A percentile compares a stretch with the other conserved stretches of the same genome.
Evolutionary conservation across 2,888 invertebrate genomes (phyloP).

Genomic region (Yponomeuta sedellus): DNA sequence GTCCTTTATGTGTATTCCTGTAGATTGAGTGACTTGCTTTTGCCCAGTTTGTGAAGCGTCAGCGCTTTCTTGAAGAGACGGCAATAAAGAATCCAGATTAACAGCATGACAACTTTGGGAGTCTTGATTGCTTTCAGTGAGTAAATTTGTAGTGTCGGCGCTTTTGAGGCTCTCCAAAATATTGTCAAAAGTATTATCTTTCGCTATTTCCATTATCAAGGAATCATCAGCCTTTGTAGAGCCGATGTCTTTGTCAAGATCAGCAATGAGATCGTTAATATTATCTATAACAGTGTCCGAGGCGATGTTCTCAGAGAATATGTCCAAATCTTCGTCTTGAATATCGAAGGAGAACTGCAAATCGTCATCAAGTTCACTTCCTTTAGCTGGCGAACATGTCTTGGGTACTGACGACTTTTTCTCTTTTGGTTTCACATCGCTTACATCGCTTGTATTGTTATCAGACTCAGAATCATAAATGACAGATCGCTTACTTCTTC

Average conservation of each 20-base stretch:
- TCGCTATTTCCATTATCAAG: not conserved
- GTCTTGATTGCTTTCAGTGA: constrained; percentile 23
- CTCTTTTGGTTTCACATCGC: constrained; percentile 12
- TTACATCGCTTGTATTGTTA: constrained; percentile 15
- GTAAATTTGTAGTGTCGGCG: constrained; percentile 2
- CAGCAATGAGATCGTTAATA: constrained; percentile 57
- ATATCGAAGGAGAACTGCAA: constrained; percentile 12
- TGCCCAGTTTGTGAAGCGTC: not conserved
- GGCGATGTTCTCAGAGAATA: constrained; percentile 52
- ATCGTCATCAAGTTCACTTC: not conserved
- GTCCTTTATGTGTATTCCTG: not conserved
- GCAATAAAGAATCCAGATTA: not conserved
- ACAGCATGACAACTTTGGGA: not conserved
- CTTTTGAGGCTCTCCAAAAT: constrained; percentile 9
- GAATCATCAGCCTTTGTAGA: constrained; percentile 28
- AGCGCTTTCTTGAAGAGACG: not conserved
- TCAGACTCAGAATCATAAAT: constrained; percentile 46
- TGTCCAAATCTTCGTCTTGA: constrained; percentile 43
- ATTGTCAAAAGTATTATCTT: constrained; percentile 9
- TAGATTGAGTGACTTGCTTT: not conserved
- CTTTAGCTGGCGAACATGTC: constrained; percentile 15
- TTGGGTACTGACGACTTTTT: constrained; percentile 6
- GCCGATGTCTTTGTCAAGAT: constrained; percentile 38
- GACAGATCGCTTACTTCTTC: constrained; percentile 34
- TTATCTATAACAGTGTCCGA: constrained; percentile 53